Conservation (phyloP, 2,888 invertebrate genomes). For the Andrena minutula region DNA sequence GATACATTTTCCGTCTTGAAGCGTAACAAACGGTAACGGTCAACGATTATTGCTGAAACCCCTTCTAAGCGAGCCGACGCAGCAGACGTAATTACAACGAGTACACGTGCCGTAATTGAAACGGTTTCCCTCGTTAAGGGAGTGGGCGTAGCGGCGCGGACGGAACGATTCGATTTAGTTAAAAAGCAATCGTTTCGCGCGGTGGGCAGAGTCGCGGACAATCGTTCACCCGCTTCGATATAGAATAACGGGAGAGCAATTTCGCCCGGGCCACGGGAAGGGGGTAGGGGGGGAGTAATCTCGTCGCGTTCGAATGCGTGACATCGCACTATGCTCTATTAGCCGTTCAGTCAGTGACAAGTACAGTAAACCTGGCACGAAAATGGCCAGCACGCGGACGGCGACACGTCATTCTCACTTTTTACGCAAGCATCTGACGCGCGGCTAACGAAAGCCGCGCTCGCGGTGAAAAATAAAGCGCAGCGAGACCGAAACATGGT, state of each 20-base stretch:
- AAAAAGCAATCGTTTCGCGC: constrained; percentile 38
- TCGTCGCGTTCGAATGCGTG: constrained; percentile 52
- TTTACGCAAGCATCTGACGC: constrained; percentile 64
- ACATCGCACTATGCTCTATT: constrained; percentile 66
- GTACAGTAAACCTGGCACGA: constrained; percentile 69
- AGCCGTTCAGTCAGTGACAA: constrained; percentile 72
- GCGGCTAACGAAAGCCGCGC: constrained; percentile 30
- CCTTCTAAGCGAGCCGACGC: constrained; percentile 15
- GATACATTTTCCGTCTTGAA: constrained; percentile 77
- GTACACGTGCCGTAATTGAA: constrained; percentile 32
- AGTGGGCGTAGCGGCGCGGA: not conserved
- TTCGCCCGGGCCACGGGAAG: constrained; percentile 30
- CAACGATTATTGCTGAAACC: constrained; percentile 46
- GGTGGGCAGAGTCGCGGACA: constrained; percentile 11
- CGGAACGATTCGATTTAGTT: constrained; percentile 49
- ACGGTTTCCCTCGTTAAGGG: constrained; percentile 39
- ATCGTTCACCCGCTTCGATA: constrained; percentile 43
- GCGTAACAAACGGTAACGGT: constrained; percentile 79
- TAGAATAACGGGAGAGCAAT: constrained; percentile 72
- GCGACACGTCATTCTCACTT: constrained; percentile 60
- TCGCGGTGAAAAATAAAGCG: constrained; percentile 25
- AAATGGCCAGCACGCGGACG: constrained; percentile 47
- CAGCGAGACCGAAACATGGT: constrained; percentile 9
- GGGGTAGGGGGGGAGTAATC: constrained; percentile 18
- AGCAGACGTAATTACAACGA: constrained; percentile 46